Evolutionary conservation across 2,888 invertebrate genomes (phyloP), one percentile per base, ranked within the genome.

Genomic region (Liodrosophila aerea): DNA sequence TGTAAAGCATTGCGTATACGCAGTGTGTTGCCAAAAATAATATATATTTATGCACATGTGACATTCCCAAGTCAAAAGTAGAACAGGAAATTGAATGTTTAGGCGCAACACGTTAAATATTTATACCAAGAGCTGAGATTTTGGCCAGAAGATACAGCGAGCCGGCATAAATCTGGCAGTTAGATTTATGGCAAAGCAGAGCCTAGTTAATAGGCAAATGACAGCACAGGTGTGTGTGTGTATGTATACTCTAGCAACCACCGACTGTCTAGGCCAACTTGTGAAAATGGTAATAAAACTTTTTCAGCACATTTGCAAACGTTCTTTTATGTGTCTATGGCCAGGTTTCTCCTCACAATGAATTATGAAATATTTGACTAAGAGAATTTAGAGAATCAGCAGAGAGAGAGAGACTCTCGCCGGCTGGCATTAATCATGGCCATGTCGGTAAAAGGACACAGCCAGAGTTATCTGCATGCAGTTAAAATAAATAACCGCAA

Each of bases 171-270:
- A 82, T 76, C 76, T 83, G 77, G 74, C 65, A 69, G 50, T 62
- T 41, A 75, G 85, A 78, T 78, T 78, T 78, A 78, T 82, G 80
- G 73, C 85, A 59, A 62, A 73, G 61, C 59, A 47, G 62, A 60
- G 84, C 68, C 60, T 70, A 66, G 61, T 78, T 85, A 82, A 85
- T 85, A 78, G 76, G 85, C 78, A 78, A 78, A 78, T 78, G 60
- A 59, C 33, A 37, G 71, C 46, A 36, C 49, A 66, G 16, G 39
- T 29, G 31, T 49, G 27, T 37, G 13, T 52, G 52, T 52, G 40
- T 43, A 13, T 47, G n/a, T n/a, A n/a, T n/a, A n/a, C n/a, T n/a
- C n/a, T n/a, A n/a, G n/a, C n/a, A n/a, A n/a, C n/a, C n/a, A n/a
- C n/a, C n/a, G n/a, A n/a, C 47, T 41, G 9, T 22, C 54, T 54